Conservation (phyloP, 2,888 invertebrate species). For the Scotopteryx bipunctaria region DNA sequence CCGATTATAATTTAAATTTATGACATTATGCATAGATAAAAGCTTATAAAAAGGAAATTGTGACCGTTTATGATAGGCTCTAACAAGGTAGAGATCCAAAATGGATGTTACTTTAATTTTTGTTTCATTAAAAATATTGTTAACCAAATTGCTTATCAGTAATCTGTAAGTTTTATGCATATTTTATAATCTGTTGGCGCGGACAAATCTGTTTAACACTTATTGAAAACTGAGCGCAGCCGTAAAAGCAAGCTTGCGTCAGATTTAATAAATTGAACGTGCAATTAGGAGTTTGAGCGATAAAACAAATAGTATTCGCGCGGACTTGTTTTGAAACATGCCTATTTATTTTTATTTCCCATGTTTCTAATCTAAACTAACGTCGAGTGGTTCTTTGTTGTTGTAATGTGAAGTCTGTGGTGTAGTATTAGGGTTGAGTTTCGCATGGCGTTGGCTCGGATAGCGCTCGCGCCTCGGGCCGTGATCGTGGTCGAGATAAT, state of each 20-base stretch:
- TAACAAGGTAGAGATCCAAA: slow-evolving; percentile 63
- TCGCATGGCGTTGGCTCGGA: slow-evolving; percentile 23
- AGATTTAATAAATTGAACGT: slow-evolving; percentile 54
- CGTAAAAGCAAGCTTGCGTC: slow-evolving; percentile 24
- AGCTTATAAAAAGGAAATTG: slow-evolving; percentile 63
- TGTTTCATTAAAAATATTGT: slow-evolving; percentile 47
- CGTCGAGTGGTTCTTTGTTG: slow-evolving; percentile 18
- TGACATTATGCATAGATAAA: slow-evolving; percentile 68
- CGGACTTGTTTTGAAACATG: slow-evolving; percentile 67
- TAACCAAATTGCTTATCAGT: slow-evolving; percentile 43
- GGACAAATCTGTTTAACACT: slow-evolving; percentile 26
- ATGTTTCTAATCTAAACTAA: slow-evolving; percentile 66
- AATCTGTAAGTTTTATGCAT: slow-evolving; percentile 43
- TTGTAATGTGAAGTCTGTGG: slow-evolving; percentile 44
- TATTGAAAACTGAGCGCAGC: slow-evolving; percentile 23
- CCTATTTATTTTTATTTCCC: slow-evolving; percentile 67
- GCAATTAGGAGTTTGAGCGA: slow-evolving; percentile 60
- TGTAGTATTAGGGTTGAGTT: slow-evolving; percentile 37
- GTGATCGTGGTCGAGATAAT: slow-evolving; percentile 81
- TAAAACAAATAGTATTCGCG: slow-evolving; percentile 80
- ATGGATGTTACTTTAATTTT: slow-evolving; percentile 50
- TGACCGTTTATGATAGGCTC: slow-evolving; percentile 61
- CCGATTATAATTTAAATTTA: slow-evolving; percentile 78
- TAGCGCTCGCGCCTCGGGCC: slow-evolving; percentile 67
- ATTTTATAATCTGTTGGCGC: slow-evolving; percentile 26